Base-by-base conservation (phyloP, 1,140 invertebrate species). In the Pseudomyrmex pallidus region DNA sequence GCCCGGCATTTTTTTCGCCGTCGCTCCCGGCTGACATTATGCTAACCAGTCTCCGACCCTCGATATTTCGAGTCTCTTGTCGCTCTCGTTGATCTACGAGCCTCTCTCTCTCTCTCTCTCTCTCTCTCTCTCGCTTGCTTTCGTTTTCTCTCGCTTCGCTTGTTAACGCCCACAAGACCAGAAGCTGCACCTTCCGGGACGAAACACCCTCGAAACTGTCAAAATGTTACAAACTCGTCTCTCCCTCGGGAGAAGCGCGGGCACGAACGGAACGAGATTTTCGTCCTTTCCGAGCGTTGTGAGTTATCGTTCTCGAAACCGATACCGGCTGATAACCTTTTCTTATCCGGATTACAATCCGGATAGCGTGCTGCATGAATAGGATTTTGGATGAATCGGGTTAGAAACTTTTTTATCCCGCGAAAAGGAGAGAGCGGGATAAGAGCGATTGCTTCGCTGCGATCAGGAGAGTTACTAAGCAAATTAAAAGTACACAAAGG, bases 1-100 rank as follows among this genome's bases (percentile, higher is more conserved):
- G 25, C 48, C 56, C 35, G 50, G 25, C 12, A 74, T 70, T 85
- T 89, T 84, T 74, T 88, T 82, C 44, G 56, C 63, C 82, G 87
- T 83, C 86, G 87, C 88, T 87, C 77, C 82, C 74, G 83, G 85
- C 90, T 90, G 87, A 91, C 92, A 93, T 93, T 93, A 93, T 93
- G 91, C 92, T 92, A 93, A 93, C 91, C 90, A 93, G 87, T 72
- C 86, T 61, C 72, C 85, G 57, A 84, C 85, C 88, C 87, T 83
- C 90, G 90, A 91, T 92, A 92, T 93, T 92, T 91, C 89, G 80
- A 87, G 85, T 80, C 78, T 61, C 86, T 74, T 87, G 86, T 86
- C 85, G 78, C 84, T 89, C 74, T 80, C 80, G 86, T 90, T 92
- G 91, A 92, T 92, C 90, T 91, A 92, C 90, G 92, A 92, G 87